Evolutionary conservation across 2,888 invertebrate genomes (phyloP).

Genomic region (Patella pellucida): DNA sequence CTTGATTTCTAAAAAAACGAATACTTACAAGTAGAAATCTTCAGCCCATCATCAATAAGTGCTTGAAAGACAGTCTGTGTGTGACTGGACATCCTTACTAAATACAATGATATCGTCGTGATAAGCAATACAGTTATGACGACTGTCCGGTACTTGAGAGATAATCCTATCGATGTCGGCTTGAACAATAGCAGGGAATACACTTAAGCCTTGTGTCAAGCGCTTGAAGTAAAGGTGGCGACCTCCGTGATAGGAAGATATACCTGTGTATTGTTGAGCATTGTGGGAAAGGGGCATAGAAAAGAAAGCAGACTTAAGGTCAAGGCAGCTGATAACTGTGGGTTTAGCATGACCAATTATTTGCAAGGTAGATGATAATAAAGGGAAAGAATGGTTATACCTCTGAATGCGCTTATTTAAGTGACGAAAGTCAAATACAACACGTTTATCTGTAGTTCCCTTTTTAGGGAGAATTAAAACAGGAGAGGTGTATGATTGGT

Average conservation of each 20-base stretch:
- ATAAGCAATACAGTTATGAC: background rate
- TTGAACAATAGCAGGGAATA: background rate
- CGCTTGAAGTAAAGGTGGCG: background rate
- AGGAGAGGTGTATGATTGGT: no score
- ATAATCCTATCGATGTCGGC: background rate
- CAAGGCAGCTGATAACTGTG: background rate
- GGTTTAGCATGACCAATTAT: no score
- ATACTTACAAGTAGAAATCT: background rate
- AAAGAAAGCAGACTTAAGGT: background rate
- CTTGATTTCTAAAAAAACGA: background rate
- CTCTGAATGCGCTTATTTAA: no score
- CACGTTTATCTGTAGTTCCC: no score
- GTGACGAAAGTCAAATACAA: no score
- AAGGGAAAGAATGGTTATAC: no score
- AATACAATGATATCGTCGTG: background rate
- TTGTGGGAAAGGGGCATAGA: background rate
- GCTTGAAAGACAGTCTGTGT: background rate
- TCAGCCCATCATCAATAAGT: background rate
- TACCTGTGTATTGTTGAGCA: background rate
- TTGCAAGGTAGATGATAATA: no score
- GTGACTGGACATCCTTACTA: background rate
- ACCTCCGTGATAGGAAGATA: background rate
- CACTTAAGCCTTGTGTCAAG: background rate
- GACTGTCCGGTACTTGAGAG: background rate
- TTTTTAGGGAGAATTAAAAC: no score